These are phyloP conservation scores for Stichodactyla helianthus DNA, from an alignment of 64 coral and sea anemone species.

Conservation along the genomic window DNA sequence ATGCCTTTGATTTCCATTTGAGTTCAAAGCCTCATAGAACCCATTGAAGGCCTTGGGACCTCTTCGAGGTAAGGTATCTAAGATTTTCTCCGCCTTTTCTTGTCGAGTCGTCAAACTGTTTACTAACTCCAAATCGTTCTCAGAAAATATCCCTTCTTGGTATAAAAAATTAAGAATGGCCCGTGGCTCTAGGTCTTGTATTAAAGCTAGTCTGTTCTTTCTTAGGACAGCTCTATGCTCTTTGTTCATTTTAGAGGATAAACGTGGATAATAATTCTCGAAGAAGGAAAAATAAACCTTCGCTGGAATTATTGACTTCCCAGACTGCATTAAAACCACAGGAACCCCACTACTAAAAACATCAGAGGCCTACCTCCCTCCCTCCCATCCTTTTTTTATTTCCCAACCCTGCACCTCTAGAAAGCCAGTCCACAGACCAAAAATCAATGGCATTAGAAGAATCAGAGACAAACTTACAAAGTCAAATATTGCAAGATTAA, in stretches of 20 bases:
- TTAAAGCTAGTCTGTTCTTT: conserved; percentile 64
- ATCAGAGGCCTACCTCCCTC: too few species aligned
- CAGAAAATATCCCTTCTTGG: conserved; percentile 55
- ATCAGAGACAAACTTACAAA: too few species aligned
- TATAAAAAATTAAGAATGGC: conserved; percentile 50
- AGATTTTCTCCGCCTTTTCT: conserved; percentile 51
- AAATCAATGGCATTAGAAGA: too few species aligned
- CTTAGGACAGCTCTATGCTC: conserved; percentile 61
- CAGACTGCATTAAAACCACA: background rate
- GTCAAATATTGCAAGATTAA: too few species aligned
- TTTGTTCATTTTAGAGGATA: conserved; percentile 57
- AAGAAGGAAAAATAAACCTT: background rate
- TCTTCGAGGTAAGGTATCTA: conserved; percentile 62
- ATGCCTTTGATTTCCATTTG: conserved; percentile 49
- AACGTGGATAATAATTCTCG: background rate
- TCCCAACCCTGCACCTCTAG: too few species aligned
- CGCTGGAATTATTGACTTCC: background rate
- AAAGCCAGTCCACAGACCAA: too few species aligned
- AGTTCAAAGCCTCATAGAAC: conserved; percentile 53
- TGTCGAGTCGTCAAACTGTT: conserved; percentile 40
- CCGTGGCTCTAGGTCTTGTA: conserved; percentile 67
- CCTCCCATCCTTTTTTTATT: too few species aligned
- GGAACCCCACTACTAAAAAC: background rate
- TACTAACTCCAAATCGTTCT: conserved; percentile 60
- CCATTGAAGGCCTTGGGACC: conserved; percentile 49